Evolutionary conservation across 92 coral and sea anemone genomes (phyloP).

Genomic region (Siderastrea siderea): DNA sequence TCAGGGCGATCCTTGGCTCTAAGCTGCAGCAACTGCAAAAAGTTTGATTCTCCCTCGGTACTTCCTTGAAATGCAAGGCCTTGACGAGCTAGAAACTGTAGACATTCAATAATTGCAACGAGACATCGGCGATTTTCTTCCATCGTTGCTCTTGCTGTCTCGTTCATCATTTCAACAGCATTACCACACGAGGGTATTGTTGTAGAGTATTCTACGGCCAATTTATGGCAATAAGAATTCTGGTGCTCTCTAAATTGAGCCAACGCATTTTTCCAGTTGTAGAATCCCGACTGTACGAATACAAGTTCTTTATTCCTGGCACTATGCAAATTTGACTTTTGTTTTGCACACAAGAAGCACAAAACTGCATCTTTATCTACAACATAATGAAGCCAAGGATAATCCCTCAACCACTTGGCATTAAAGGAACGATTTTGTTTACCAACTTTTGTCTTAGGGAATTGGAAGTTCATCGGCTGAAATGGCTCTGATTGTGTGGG

Average conservation of each 20-base stretch:
- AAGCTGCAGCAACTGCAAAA: constrained; percentile 28
- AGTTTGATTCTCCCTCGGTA: constrained; percentile 42
- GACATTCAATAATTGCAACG: constrained; percentile 55
- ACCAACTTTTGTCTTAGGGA: constrained; percentile 64
- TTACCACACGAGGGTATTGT: constrained; percentile 72
- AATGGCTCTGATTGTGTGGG: constrained; percentile 47
- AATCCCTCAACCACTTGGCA: constrained; percentile 77
- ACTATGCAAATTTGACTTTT: constrained; percentile 62
- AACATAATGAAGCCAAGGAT: constrained; percentile 81
- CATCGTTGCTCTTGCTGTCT: constrained; percentile 59
- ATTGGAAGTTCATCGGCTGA: constrained; percentile 73
- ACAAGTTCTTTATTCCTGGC: constrained; percentile 68
- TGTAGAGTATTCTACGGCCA: constrained; percentile 68
- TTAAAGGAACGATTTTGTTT: constrained; percentile 74
- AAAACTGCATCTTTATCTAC: constrained; percentile 76
- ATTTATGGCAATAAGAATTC: constrained; percentile 65
- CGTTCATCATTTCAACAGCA: constrained; percentile 64
- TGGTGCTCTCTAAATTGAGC: constrained; percentile 72
- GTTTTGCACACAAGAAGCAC: constrained; percentile 65
- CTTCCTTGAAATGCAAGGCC: constrained; percentile 41
- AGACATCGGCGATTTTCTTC: constrained; percentile 60
- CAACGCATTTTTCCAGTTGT: constrained; percentile 76
- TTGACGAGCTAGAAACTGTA: constrained; percentile 62
- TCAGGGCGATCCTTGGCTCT: too few species aligned
- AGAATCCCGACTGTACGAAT: constrained; percentile 60